Evolutionary conservation across 2,888 invertebrate species (phyloP), one percentile per base, ranked within the genome.

Genomic region (Epinotia demarniana): DNA sequence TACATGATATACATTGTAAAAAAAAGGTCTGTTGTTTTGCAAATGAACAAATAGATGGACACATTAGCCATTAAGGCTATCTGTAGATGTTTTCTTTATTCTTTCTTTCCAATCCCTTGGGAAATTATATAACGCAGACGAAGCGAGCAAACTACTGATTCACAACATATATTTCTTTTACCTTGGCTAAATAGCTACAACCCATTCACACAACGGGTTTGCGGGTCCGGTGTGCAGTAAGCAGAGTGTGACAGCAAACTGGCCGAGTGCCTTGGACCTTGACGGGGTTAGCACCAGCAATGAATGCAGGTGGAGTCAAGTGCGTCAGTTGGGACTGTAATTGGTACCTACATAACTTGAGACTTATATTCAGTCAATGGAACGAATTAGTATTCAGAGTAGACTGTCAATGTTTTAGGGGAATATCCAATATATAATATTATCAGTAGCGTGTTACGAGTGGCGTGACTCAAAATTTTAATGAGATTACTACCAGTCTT

Each of bases 181-280:
- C 64, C 64, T 66, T 66, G 53, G 53, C 27, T 53, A 68, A 68
- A 33, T 33, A 33, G 33, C 67, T 55, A 43, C 62, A 39, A 46
- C 62, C 46, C 69, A 71, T 66, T 75, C 62, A 63, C 61, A 66
- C 71, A 75, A 72, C 71, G 71, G 71, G 71, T 67, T 61, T 55
- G 64, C 49, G 60, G 57, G 75, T 75, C 75, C 75, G 70, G 69
- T 62, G 75, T 60, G 19, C 19, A n/a, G 71, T 75, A 75, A 75
- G 66, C 75, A 75, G 75, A 75, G 66, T 75, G 75, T 75, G 75
- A 75, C 71, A 55, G 39, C 73, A 63, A 63, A 13, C 64, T 64
- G 66, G 53, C 57, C 71, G 66, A 60, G 75, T 55, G 71, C 71
- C 75, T 62, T 46, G 67, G 75, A 75, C 75, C 75, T 72, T 75